phyloP scores from a whole-genome alignment of 2,113 vertebrate genomes.

The Semicossyphus pulcher region DNA sequence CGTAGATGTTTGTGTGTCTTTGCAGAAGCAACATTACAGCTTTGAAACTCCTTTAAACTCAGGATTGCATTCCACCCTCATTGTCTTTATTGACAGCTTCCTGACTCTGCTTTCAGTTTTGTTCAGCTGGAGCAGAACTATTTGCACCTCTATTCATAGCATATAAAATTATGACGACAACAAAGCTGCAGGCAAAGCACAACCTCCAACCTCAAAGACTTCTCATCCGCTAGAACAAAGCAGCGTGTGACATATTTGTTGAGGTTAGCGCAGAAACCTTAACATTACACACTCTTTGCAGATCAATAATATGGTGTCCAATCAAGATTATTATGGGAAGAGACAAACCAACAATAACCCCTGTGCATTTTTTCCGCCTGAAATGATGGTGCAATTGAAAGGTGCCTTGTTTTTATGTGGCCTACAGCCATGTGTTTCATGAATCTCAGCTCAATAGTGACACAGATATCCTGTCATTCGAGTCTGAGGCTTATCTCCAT shows the following conservation, averaged over 20 bases:
- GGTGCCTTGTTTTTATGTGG: background rate
- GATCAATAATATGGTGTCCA: conserved; percentile 4
- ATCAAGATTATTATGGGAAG: conserved; percentile 8
- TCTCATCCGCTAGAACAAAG: too few species aligned
- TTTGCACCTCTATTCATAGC: background rate
- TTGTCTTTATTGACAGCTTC: background rate
- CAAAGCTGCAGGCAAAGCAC: too few species aligned
- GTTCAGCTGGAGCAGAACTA: background rate
- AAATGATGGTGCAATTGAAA: background rate
- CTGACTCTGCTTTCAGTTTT: background rate
- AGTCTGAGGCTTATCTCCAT: background rate
- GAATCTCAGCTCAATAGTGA: background rate
- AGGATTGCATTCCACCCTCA: background rate
- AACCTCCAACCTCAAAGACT: too few species aligned
- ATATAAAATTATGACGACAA: too few species aligned
- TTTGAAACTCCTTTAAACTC: too few species aligned
- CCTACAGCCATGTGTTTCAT: too few species aligned
- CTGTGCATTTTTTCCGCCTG: background rate
- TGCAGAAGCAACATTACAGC: background rate
- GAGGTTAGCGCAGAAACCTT: conserved; percentile 2
- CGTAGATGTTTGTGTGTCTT: too few species aligned
- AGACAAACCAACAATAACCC: conserved; percentile 5
- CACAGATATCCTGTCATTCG: conserved; percentile 3
- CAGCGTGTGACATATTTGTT: background rate
- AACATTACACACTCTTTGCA: background rate